Conservation (phyloP, 2,888 invertebrate species). For the Yponomeuta malinellus region DNA sequence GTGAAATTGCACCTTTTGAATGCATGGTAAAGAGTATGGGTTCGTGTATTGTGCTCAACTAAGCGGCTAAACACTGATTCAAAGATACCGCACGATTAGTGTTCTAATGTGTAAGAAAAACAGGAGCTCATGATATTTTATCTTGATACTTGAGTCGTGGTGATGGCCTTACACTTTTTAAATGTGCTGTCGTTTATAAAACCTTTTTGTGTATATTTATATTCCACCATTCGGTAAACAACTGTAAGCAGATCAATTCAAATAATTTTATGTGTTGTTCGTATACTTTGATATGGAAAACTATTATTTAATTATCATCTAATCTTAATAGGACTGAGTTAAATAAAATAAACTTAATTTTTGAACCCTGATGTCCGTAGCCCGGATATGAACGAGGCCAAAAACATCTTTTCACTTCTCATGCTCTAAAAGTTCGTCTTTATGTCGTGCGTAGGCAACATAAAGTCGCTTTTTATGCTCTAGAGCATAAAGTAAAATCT, state of each 20-base stretch:
- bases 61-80: conserved; percentile 49
- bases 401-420: neutral
- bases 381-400: neutral
- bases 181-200: too few species aligned
- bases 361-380: neutral
- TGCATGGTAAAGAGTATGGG: neutral
- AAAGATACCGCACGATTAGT: conserved; percentile 45
- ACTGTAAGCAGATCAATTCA: too few species aligned
- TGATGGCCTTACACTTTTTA: neutral
- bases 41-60: conserved; percentile 35
- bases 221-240: too few species aligned
- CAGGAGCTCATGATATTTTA: neutral
- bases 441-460: too few species aligned
- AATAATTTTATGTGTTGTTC: too few species aligned
- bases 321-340: neutral
- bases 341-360: neutral
- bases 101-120: conserved; percentile 17
- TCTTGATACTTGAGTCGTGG: neutral
- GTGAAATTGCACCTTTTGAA: neutral
- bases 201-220: too few species aligned
- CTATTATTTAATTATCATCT: too few species aligned
- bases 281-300: too few species aligned
- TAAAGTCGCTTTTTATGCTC: too few species aligned
- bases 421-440: too few species aligned
- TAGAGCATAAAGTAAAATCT: too few species aligned